Evolutionary conservation across 2,113 vertebrate species (phyloP).

Genomic region (Elgaria multicarinata): DNA sequence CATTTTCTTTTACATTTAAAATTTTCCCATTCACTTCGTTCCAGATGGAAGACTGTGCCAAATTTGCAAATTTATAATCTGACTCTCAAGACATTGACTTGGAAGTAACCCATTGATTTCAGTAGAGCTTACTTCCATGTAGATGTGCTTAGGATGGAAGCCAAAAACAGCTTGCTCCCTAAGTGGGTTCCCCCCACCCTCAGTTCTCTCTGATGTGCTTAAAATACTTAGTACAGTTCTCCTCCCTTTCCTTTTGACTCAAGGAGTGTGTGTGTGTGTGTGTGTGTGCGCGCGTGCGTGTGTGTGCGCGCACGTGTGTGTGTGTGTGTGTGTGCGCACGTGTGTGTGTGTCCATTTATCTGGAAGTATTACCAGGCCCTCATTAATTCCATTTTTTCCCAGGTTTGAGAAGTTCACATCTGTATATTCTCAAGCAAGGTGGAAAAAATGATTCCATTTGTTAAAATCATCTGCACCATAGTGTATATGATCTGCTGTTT

Average conservation of each 20-base stretch:
- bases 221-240: not conserved
- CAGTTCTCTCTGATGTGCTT: not conserved
- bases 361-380: constrained; percentile 25
- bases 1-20: constrained; percentile 32
- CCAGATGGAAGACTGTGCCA: not conserved
- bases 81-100: not conserved
- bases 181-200: not conserved
- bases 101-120: not conserved
- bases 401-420: constrained; percentile 55
- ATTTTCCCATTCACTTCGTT: not conserved
- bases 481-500: constrained; percentile 69
- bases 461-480: constrained; percentile 35
- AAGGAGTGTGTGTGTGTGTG: not conserved
- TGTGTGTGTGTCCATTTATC: constrained; percentile 36
- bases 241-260: not conserved
- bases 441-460: constrained; percentile 49
- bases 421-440: constrained; percentile 57
- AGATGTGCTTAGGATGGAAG: not conserved
- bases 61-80: not conserved
- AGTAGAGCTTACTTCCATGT: constrained; percentile 3
- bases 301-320: not conserved
- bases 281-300: not conserved
- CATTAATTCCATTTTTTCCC: constrained; percentile 17
- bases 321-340: not conserved
- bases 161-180: not conserved